phyloP scores from a whole-genome alignment of 2,888 invertebrate species.

The Lithophane semibrunnea region DNA sequence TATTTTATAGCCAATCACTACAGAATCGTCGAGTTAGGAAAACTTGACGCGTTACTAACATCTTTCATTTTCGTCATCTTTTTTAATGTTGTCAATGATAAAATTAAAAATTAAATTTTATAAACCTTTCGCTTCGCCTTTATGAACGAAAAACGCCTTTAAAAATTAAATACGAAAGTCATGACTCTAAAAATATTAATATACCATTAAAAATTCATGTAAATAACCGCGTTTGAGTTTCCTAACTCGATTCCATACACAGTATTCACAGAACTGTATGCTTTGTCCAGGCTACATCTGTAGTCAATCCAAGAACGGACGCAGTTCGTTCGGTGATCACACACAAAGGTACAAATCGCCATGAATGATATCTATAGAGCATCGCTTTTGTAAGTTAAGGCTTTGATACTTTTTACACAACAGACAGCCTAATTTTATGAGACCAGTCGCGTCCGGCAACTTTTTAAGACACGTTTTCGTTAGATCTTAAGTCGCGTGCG shows the following conservation, averaged over 20 bases:
- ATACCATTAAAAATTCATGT: conserved; percentile 11
- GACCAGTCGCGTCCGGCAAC: conserved; percentile 47
- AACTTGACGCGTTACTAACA: neutral
- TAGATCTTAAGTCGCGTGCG: conserved; percentile 38
- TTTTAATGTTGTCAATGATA: conserved; percentile 33
- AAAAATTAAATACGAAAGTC: neutral
- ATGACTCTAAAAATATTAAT: conserved; percentile 6
- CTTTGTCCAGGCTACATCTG: conserved; percentile 35
- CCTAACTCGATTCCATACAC: conserved; percentile 35
- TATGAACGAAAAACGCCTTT: conserved; percentile 36
- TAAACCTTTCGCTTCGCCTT: conserved; percentile 27
- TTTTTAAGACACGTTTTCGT: conserved; percentile 43
- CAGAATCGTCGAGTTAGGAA: conserved; percentile 42
- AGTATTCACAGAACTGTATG: conserved; percentile 39
- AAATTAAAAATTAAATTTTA: neutral
- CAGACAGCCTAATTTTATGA: conserved; percentile 53
- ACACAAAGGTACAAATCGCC: conserved; percentile 83
- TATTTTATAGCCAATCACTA: conserved; percentile 50
- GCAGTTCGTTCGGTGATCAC: conserved; percentile 63
- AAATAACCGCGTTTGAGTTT: conserved; percentile 27
- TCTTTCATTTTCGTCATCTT: conserved; percentile 16
- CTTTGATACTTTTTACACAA: conserved; percentile 73
- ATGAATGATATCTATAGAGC: conserved; percentile 73
- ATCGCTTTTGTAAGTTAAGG: conserved; percentile 72
- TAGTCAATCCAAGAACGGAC: conserved; percentile 61